phyloP scores from a whole-genome alignment of 2,888 invertebrate species.

The Cerastoderma edule region DNA sequence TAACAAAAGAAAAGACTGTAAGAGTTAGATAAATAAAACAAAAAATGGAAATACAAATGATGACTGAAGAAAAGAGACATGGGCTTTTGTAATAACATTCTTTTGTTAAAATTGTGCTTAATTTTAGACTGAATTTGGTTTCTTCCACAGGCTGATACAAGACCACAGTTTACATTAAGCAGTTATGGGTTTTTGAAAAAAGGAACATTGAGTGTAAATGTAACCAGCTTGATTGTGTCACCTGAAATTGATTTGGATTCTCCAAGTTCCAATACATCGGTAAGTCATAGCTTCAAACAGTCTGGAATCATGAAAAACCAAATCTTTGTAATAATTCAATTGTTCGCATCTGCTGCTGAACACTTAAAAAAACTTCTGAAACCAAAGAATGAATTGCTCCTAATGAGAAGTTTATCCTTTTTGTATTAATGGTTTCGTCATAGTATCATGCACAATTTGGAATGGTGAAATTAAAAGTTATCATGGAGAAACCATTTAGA shows the following conservation, averaged over 20 bases:
- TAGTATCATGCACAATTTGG: background rate
- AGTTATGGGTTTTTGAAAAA: constrained; percentile 78
- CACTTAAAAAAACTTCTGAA: background rate
- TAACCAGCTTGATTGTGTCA: constrained; percentile 61
- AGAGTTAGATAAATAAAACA: background rate
- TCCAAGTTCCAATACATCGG: constrained; percentile 47
- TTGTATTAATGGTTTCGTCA: background rate
- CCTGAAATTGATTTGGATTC: constrained; percentile 26
- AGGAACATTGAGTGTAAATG: constrained; percentile 73
- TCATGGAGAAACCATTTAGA: too few species aligned
- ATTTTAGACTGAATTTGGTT: too few species aligned
- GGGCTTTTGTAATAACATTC: background rate
- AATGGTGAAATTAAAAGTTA: background rate
- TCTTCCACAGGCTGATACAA: constrained; percentile 72
- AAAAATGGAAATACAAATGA: background rate
- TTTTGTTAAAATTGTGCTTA: background rate
- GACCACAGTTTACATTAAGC: constrained; percentile 73
- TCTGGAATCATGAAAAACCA: background rate
- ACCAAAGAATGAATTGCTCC: background rate
- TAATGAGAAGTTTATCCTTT: background rate
- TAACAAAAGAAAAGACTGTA: too few species aligned
- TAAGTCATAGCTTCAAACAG: constrained; percentile 27
- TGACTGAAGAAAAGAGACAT: background rate
- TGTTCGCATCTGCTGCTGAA: background rate
- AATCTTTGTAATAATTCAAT: background rate